These are phyloP conservation scores for Moxostoma hubbsi DNA, from an alignment of 2,797 vertebrate genomes.

Conservation along the genomic window DNA sequence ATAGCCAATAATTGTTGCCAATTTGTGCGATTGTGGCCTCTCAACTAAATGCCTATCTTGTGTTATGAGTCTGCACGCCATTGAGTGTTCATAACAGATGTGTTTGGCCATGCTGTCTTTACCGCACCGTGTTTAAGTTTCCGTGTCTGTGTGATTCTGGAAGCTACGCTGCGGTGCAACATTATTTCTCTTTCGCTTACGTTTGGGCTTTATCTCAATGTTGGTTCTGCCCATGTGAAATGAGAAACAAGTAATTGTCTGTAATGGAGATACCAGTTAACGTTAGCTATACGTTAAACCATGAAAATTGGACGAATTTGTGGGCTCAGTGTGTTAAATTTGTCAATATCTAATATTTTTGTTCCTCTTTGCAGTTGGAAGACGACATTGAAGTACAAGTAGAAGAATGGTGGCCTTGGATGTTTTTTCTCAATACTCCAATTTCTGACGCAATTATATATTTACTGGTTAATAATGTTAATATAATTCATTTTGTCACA, in stretches of 20 bases:
- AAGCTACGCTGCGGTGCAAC: conserved; percentile 43
- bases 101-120: neutral
- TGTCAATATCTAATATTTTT: neutral
- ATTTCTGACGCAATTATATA: no score
- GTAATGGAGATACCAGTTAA: no score
- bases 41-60: no score
- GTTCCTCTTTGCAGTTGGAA: neutral
- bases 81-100: no score
- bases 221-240: conserved; percentile 6
- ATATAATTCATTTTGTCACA: no score
- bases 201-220: conserved; percentile 28
- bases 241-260: conserved; percentile 13
- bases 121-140: conserved; percentile 35
- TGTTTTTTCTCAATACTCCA: fast-evolving
- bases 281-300: neutral
- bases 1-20: no score
- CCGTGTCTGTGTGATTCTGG: conserved; percentile 32
- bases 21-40: no score
- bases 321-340: neutral
- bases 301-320: neutral
- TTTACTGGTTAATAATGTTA: no score
- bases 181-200: conserved; percentile 14
- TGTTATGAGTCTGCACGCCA: no score
- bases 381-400: neutral
- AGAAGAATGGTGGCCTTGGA: neutral